Conservation (phyloP, 1,140 invertebrate genomes). For the Cotesia typhae region DNA sequence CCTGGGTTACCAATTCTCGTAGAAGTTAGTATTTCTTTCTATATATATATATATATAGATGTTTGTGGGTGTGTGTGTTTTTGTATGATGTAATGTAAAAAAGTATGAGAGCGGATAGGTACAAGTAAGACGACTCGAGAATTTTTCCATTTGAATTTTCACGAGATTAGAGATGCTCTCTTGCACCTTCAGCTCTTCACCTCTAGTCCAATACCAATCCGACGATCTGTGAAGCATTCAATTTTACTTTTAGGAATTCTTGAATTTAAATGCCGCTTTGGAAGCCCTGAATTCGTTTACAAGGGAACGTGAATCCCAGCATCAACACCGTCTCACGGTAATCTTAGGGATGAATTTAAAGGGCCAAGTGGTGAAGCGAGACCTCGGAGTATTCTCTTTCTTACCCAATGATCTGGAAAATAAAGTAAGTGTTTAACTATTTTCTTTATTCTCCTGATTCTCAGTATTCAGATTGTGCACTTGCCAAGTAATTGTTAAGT, state of each 20-base stretch:
- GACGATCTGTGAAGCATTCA: constrained; percentile 25
- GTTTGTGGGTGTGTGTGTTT: constrained; percentile 34
- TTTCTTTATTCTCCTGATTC: constrained; percentile 35
- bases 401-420: constrained; percentile 49
- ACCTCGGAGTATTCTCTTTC: constrained; percentile 66
- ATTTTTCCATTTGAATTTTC: constrained; percentile 29
- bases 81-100: not conserved
- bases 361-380: constrained; percentile 60
- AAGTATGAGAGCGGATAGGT: not conserved
- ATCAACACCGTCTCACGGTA: constrained; percentile 50
- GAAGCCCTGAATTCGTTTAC: constrained; percentile 64
- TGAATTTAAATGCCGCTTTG: constrained; percentile 57
- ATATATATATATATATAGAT: no score
- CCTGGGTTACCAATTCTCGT: constrained; percentile 69
- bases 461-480: constrained; percentile 7
- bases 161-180: constrained; percentile 26
- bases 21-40: constrained; percentile 48
- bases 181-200: not conserved
- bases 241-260: constrained; percentile 59
- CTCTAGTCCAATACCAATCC: constrained; percentile 35
- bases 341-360: constrained; percentile 67
- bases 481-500: not conserved
- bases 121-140: constrained; percentile 5
- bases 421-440: constrained; percentile 51
- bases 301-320: constrained; percentile 49